Conservation (phyloP, 1,140 invertebrate species). For the Helicoverpa zea region DNA sequence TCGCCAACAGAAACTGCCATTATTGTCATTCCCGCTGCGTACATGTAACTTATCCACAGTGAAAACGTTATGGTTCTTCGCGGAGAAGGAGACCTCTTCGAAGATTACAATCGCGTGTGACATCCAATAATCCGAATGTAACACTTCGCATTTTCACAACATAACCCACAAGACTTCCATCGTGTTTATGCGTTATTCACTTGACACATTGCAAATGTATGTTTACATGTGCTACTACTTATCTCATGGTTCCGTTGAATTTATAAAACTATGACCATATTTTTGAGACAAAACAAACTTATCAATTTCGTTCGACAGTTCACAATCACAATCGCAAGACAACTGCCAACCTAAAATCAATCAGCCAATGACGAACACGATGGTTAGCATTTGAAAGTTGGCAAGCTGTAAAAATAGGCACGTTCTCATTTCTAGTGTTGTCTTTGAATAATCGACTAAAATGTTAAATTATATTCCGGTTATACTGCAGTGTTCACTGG, state of each 20-base stretch:
- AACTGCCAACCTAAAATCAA: conserved; percentile 62
- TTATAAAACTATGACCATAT: conserved; percentile 70
- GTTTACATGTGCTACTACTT: conserved; percentile 58
- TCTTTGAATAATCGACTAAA: conserved; percentile 20
- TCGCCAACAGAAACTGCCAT: conserved; percentile 95
- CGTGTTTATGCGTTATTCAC: conserved; percentile 51
- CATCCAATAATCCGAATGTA: conserved; percentile 69
- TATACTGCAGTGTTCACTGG: no score
- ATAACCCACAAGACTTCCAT: conserved; percentile 58
- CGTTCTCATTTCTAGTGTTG: conserved; percentile 49
- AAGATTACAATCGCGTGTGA: conserved; percentile 70
- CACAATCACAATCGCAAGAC: conserved; percentile 68
- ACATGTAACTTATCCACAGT: conserved; percentile 77
- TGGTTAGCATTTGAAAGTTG: conserved; percentile 42
- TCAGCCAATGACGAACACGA: conserved; percentile 55
- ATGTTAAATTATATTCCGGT: neutral
- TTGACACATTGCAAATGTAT: conserved; percentile 50
- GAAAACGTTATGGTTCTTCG: conserved; percentile 71
- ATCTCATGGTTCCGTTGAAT: conserved; percentile 73
- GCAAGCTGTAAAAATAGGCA: conserved; percentile 8
- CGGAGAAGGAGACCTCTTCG: conserved; percentile 66
- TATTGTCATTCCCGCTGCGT: conserved; percentile 89
- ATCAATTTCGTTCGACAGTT: conserved; percentile 73
- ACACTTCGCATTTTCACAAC: conserved; percentile 77
- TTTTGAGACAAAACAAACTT: conserved; percentile 82